phyloP scores from a whole-genome alignment of 2,888 invertebrate genomes.

The Blastobasis lacticolella region DNA sequence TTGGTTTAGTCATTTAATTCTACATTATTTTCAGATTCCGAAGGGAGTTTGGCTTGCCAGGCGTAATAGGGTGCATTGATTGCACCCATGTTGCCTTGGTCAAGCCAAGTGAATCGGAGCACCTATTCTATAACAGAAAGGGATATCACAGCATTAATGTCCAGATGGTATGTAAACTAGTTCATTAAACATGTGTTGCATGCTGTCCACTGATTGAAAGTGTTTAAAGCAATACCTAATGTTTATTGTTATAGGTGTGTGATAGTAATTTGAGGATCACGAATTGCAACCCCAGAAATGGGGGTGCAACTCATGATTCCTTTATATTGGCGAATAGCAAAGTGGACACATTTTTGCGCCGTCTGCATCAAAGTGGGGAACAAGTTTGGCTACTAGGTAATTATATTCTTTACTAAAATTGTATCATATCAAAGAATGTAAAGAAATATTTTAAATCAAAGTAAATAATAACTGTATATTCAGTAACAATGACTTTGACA shows the following conservation, averaged over 20 bases:
- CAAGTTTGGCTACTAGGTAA: slow-evolving; percentile 16
- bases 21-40: not conserved
- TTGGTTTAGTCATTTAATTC: too few relatives aligned
- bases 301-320: slow-evolving; percentile 15
- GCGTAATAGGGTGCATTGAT: slow-evolving; percentile 4
- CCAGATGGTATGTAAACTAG: not conserved
- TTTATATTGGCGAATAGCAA: slow-evolving; percentile 13
- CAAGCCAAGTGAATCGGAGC: not conserved
- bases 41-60: slow-evolving; percentile 1
- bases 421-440: not conserved
- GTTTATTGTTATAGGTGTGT: slow-evolving; percentile 2
- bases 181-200: too few relatives aligned
- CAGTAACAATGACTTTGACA: too few relatives aligned
- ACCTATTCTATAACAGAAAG: not conserved
- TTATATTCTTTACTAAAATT: not conserved
- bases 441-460: too few relatives aligned
- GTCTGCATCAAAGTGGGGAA: slow-evolving; percentile 12
- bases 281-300: slow-evolving; percentile 9
- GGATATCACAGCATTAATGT: not conserved
- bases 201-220: too few relatives aligned
- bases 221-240: too few relatives aligned
- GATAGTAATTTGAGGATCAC: slow-evolving; percentile 2
- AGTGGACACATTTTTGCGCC: slow-evolving; percentile 10
- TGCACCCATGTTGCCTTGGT: not conserved
- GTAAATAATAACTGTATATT: too few relatives aligned